Percentiles rank a stretch among this genome's conserved stretches.
Conservation (phyloP, 2,888 invertebrate genomes). For the Tridacna gigas region DNA sequence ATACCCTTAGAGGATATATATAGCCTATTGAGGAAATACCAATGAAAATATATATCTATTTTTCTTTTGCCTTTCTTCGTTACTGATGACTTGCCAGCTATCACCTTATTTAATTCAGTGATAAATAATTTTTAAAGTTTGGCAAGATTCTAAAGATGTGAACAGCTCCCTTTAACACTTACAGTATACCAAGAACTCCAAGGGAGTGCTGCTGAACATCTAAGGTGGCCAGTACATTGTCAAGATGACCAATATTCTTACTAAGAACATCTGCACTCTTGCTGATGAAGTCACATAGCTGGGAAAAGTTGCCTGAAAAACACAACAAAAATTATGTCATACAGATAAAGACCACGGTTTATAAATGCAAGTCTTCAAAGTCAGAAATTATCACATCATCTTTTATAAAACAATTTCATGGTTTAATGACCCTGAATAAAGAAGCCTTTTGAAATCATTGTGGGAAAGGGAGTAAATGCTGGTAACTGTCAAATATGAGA, state of each 20-base stretch:
- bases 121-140: too few species aligned
- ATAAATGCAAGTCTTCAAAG: neutral
- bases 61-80: too few species aligned
- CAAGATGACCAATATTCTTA: conserved; percentile 93
- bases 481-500: too few species aligned
- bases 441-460: neutral
- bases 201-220: conserved; percentile 96
- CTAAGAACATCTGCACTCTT: conserved; percentile 91
- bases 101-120: too few species aligned
- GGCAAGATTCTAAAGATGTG: too few species aligned
- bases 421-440: neutral
- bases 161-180: too few species aligned
- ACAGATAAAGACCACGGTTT: too few species aligned
- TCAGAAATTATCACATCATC: neutral
- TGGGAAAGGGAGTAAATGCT: neutral
- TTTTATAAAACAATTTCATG: neutral
- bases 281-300: conserved; percentile 84
- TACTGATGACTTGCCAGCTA: too few species aligned
- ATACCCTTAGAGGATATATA: too few species aligned
- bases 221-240: conserved; percentile 95
- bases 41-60: too few species aligned
- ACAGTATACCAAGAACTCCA: conserved; percentile 94
- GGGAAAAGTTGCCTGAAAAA: conserved; percentile 84
- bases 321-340: neutral
- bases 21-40: too few species aligned